Base-by-base conservation (phyloP, 2,797 vertebrate genomes). In the Champsocephalus esox region DNA sequence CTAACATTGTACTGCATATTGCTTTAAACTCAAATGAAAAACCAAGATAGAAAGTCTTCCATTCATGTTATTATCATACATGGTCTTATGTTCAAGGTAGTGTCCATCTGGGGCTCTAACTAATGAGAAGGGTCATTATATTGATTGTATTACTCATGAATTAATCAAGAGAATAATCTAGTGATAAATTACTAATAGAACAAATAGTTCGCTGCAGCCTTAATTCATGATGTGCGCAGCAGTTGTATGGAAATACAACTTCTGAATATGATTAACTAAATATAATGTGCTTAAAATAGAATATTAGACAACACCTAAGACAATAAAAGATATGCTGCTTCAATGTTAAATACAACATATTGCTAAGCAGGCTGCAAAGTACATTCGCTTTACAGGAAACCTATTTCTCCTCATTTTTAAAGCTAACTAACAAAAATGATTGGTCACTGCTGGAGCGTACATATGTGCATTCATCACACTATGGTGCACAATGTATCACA, bases 401-500 rank as follows among this genome's bases (percentile, higher is more conserved):
- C 14, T 12, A 17, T 24, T 57, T 24, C 28, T 34, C 48, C 50
- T n/a, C 14, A 67, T 17, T 21, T 67, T 17, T 12, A 76, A 43
- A 38, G 8, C 52, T 24, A 74, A 46, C 3, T 10, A 38, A 62
- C 3, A 3, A 38, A 38, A 1, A 13, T 38, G 32, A 56, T 17
- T 12, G 34, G 51, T 32, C 49, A 12, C 9, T 11, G n/a, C 44
- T 17, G 46, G 51, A 9, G 55, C n/a, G 51, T 38, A 5, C 16
- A 21, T 2, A 4, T 12, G 28, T 50, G 28, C 17, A 78, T 57
- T 71, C 43, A 57, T 80, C 63, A 52, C 46, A 50, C 48, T 45
- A 49, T 11, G 32, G 69, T 71, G 66, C 21, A 66, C 61, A 75
- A 79, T 70, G 9, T 56, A 73, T 44, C 60, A 68, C 0, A 16